Base-by-base conservation (phyloP, 1,140 invertebrate species). In the Paralvinella palmiformis region DNA sequence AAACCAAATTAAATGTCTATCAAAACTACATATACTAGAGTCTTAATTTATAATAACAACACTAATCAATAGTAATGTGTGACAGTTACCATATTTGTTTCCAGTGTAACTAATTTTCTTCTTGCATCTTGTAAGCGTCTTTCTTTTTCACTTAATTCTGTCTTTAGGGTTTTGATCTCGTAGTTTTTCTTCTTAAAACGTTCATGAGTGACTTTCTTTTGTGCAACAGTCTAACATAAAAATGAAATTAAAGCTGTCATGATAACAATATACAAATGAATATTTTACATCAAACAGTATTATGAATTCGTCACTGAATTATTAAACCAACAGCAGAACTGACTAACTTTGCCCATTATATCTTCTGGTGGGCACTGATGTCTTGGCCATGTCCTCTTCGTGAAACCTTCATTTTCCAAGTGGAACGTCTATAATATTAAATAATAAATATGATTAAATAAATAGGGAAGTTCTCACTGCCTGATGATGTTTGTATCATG, bases 101-200 rank as follows among this genome's bases (percentile, higher is more conserved):
- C 58, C n/a, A 65, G 53, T 20, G 50, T 60, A 24, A 27, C 37
- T 15, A 68, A 52, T 20, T 59, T 45, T 45, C 59, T 59, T 20
- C 7, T 66, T n/a, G 57, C 48, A 24, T 62, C 55, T 22, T 20
- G 56, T 32, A 78, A 63, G 50, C 72, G 55, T 35, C 67, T 59
- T 52, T 79, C 77, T 58, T 74, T 75, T 7, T 66, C 66, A 41
- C 68, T 69, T 29, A 81, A 59, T 63, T 80, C 75, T 31, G 70
- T 63, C 67, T 79, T 81, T 36, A 81, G 64, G n/a, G 72, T 74
- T 52, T 70, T 72, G 17, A 81, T 78, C 70, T 80, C 76, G 61
- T 80, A 81, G 50, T 78, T 77, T 64, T 76, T 80, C 17, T 74
- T 69, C 56, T 74, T 75, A 15, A 76, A 56, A 31, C 72, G 62